Conservation (phyloP, 1,140 invertebrate genomes). For the Trypoxylus dichotomus region DNA sequence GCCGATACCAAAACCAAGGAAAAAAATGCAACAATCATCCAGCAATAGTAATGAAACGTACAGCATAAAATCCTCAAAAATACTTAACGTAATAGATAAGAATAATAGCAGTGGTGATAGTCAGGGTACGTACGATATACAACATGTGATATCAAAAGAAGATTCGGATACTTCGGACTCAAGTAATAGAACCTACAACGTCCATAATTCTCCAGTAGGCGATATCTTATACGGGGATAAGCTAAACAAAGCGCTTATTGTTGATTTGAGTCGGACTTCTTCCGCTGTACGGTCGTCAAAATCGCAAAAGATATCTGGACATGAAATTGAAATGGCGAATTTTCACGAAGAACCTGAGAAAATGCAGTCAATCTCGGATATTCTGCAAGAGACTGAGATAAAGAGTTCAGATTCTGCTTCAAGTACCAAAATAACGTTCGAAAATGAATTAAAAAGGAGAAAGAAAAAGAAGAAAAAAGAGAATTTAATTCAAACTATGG, state of each 20-base stretch:
- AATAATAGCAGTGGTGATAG: not conserved
- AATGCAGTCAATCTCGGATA: not conserved
- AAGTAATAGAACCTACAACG: slow-evolving; percentile 4
- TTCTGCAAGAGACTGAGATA: not conserved
- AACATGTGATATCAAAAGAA: not conserved
- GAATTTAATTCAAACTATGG: not conserved
- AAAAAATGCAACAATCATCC: slow-evolving; percentile 31
- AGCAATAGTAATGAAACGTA: slow-evolving; percentile 8
- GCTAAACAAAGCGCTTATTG: not conserved
- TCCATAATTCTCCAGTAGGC: not conserved
- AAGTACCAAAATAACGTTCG: slow-evolving; percentile 27
- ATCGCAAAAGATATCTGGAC: not conserved
- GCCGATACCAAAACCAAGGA: slow-evolving; percentile 40
- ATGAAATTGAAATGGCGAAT: slow-evolving; percentile 26
- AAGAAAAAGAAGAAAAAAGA: slow-evolving; percentile 25
- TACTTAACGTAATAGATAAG: not conserved
- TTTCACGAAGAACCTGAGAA: not conserved
- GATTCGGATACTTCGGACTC: not conserved
- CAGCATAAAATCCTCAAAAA: not conserved
- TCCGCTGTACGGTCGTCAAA: not conserved
- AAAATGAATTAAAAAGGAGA: slow-evolving; percentile 29
- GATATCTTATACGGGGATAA: not conserved
- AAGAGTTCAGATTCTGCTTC: not conserved
- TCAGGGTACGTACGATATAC: not conserved
- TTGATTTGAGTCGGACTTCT: not conserved